phyloP scores from a whole-genome alignment of 2,888 invertebrate genomes.

The Caenorhabditis sp. region DNA sequence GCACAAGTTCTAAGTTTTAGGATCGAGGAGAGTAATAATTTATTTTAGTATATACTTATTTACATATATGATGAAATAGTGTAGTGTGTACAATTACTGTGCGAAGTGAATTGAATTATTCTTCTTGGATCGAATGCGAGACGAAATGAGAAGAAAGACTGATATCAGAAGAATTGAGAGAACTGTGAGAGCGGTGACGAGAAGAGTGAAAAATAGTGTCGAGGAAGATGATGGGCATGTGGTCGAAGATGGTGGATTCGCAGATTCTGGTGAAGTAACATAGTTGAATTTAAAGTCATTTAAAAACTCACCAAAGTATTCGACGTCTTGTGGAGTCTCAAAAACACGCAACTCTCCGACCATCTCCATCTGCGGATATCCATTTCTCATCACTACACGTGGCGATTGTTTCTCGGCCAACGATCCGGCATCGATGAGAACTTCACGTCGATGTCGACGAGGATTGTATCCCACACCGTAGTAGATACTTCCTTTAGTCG shows the following conservation, averaged over 20 bases:
- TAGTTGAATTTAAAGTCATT: neutral
- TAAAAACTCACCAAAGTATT: slow-evolving; percentile 53
- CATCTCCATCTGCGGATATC: slow-evolving; percentile 56
- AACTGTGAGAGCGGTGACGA: slow-evolving; percentile 37
- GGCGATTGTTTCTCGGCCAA: slow-evolving; percentile 8
- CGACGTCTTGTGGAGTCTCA: slow-evolving; percentile 64
- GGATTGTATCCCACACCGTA: slow-evolving; percentile 41
- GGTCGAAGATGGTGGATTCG: neutral
- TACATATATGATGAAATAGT: neutral
- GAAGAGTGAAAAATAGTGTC: slow-evolving; percentile 29
- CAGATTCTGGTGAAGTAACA: slow-evolving; percentile 13
- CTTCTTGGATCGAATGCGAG: slow-evolving; percentile 34
- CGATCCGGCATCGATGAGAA: slow-evolving; percentile 22
- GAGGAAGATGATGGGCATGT: slow-evolving; percentile 19
- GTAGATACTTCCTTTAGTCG: slow-evolving; percentile 39
- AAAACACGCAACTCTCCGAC: slow-evolving; percentile 66
- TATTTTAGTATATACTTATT: neutral
- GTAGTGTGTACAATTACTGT: slow-evolving; percentile 21
- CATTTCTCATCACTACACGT: slow-evolving; percentile 31
- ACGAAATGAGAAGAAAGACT: slow-evolving; percentile 31
- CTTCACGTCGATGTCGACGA: slow-evolving; percentile 37
- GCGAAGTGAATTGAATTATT: slow-evolving; percentile 41
- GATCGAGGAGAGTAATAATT: neutral
- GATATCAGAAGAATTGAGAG: slow-evolving; percentile 39
- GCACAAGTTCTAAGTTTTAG: neutral